These are phyloP conservation scores for Acanthiza pusilla DNA, from an alignment of 2,797 vertebrate species.

Conservation along the genomic window DNA sequence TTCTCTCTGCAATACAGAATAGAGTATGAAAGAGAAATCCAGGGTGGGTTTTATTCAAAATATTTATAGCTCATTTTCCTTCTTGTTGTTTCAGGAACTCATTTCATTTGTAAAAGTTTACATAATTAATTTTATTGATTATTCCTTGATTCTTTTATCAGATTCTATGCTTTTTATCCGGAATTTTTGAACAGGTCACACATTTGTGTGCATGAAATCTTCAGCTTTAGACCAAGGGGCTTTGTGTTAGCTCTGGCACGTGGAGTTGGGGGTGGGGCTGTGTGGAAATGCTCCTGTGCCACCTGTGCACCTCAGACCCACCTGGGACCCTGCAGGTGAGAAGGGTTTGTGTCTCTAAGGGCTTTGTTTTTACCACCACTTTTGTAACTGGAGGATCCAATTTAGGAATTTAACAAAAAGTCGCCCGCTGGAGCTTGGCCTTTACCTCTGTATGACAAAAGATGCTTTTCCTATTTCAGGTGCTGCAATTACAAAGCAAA, in stretches of 20 bases:
- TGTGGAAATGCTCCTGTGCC: background rate
- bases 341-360: background rate
- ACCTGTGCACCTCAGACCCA: background rate
- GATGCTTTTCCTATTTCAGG: background rate
- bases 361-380: background rate
- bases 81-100: background rate
- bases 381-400: background rate
- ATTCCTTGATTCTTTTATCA: background rate
- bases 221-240: background rate
- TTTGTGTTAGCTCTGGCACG: rapidly evolving
- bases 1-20: background rate
- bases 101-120: background rate
- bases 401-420: background rate
- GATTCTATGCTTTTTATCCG: background rate
- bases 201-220: background rate
- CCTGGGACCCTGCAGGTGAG: background rate
- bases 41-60: background rate
- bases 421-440: background rate
- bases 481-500: background rate
- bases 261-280: background rate
- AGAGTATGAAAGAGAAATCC: background rate
- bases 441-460: background rate
- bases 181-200: background rate
- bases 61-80: background rate
- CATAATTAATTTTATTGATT: background rate